phyloP scores from a whole-genome alignment of 2,797 vertebrate species.

The Enoplosus armatus region DNA sequence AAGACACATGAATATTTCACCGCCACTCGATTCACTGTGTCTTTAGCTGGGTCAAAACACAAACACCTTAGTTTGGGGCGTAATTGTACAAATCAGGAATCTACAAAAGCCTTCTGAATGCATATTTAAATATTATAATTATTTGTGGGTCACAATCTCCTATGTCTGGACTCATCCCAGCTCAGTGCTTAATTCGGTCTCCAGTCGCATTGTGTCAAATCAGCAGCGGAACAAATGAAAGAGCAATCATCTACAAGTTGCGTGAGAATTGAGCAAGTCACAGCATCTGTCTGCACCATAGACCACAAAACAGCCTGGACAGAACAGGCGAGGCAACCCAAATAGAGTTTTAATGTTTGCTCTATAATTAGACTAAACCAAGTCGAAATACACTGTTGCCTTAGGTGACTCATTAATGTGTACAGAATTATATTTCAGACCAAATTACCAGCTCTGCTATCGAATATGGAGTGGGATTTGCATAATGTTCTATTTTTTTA shows the following conservation, averaged over 20 bases:
- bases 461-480: conserved; percentile 80
- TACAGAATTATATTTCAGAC: conserved; percentile 78
- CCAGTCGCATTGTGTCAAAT: conserved; percentile 14
- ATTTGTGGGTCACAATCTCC: conserved; percentile 23
- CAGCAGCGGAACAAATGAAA: conserved; percentile 29
- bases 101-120: conserved; percentile 16
- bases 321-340: conserved; percentile 34
- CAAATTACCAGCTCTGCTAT: conserved; percentile 75
- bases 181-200: not conserved
- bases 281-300: conserved; percentile 35
- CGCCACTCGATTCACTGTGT: conserved; percentile 12
- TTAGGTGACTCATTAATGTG: conserved; percentile 80
- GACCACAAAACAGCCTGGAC: conserved; percentile 24
- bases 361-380: conserved; percentile 81
- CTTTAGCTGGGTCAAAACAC: conserved; percentile 39
- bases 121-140: conserved; percentile 25
- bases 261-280: conserved; percentile 2
- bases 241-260: conserved; percentile 39
- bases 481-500: conserved; percentile 82
- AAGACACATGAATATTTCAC: conserved; percentile 48
- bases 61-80: conserved; percentile 27
- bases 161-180: not conserved
- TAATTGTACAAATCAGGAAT: conserved; percentile 46
- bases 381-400: conserved; percentile 71
- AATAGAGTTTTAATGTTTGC: conserved; percentile 81